Base-by-base conservation (phyloP, 2,888 invertebrate genomes). In the Drosophila demipolita region DNA sequence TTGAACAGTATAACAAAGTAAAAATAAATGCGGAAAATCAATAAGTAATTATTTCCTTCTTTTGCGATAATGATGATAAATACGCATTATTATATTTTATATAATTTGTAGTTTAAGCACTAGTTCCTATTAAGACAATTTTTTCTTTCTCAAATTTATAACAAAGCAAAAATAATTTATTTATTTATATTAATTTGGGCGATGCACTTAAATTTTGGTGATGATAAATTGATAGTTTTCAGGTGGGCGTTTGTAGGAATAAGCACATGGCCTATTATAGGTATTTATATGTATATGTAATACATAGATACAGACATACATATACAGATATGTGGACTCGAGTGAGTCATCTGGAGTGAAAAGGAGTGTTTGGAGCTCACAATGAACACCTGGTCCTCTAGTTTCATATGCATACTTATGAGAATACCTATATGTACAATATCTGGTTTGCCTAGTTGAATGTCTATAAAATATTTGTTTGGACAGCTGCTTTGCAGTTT, bases 321-420 rank as follows among this genome's bases (percentile, higher is more conserved):
- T 40, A 15, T 12, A 29, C 8, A n/a, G 4, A 12, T 61, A 5
- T 32, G 1, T 23, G 23, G 17, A 11, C 2, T 8, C 17, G 48
- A n/a, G 20, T 66, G 66, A 66, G 33, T 66, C 66, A 66, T 35
- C 7, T 54, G 33, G 57, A 49, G 29, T 48, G 11, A 33, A 40
- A 48, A 66, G 66, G 66, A 66, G 48, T 54, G 48, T 54, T 61
- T 33, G 38, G 29, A 12, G 32, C 38, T 2, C 17, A 7, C 12
- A 66, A 29, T 54, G 66, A 48, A 66, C 66, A 66, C 66, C 66
- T 66, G 66, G 66, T 20, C 38, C 33, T 55, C 66, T 29, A 12
- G 66, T 35, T 66, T 12, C 23, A 40, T 9, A 32, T 38, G n/a
- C 23, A 8, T 15, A 45, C 45, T 15, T 45, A 15, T 6, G 15